phyloP scores from a whole-genome alignment of 1,140 invertebrate species.

The Papilio dardanus region DNA sequence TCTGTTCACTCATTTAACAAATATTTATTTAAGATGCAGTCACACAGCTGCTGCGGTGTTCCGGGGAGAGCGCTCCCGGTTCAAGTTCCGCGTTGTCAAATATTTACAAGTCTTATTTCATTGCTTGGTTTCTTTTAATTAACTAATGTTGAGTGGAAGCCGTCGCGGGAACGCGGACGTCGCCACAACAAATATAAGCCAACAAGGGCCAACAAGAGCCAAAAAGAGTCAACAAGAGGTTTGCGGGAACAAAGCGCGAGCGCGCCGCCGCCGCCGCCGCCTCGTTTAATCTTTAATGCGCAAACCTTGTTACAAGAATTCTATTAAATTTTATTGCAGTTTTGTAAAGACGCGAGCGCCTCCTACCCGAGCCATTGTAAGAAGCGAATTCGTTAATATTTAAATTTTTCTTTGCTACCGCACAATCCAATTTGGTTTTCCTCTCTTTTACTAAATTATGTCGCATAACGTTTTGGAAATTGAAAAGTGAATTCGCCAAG shows the following conservation, averaged over 20 bases:
- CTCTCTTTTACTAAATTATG: background rate
- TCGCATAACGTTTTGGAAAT: background rate
- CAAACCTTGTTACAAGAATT: conserved; percentile 22
- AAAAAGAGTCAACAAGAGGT: background rate
- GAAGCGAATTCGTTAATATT: conserved; percentile 4
- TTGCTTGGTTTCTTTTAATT: background rate
- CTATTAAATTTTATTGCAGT: conserved; percentile 18
- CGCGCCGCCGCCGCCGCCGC: background rate
- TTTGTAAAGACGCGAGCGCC: background rate
- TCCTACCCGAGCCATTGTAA: background rate
- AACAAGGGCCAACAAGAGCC: background rate
- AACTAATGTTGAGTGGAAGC: background rate
- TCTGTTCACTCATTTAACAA: background rate
- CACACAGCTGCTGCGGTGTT: background rate
- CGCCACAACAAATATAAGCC: background rate
- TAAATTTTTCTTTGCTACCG: conserved; percentile 2
- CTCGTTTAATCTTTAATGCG: conserved; percentile 11
- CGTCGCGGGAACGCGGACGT: background rate
- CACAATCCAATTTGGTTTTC: background rate
- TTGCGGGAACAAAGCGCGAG: background rate
- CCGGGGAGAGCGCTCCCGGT: background rate
- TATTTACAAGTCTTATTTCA: background rate
- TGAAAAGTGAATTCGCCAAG: background rate
- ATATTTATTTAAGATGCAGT: background rate
- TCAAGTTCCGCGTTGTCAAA: background rate